These are phyloP conservation scores for Sclerurus mexicanus DNA, from an alignment of 2,113 vertebrate genomes.

Conservation along the genomic window DNA sequence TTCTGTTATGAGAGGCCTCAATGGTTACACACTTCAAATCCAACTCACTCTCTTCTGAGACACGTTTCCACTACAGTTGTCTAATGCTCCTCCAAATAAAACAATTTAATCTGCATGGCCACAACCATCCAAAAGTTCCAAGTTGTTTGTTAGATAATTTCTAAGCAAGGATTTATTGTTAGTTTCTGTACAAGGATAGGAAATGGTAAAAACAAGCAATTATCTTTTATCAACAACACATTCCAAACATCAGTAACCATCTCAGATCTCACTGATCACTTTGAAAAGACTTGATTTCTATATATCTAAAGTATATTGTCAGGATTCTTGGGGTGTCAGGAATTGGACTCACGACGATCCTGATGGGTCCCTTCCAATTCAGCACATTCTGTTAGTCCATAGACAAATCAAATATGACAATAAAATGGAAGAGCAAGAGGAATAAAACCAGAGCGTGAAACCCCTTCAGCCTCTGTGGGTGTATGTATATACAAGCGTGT, in stretches of 20 bases:
- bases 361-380: background rate
- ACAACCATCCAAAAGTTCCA: background rate
- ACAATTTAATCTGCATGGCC: background rate
- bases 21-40: background rate
- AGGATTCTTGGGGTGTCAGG: background rate
- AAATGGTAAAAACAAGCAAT: background rate
- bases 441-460: background rate
- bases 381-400: background rate
- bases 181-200: background rate
- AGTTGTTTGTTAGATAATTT: background rate
- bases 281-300: background rate
- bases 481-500: rapidly evolving
- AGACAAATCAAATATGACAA: background rate
- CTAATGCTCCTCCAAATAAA: background rate
- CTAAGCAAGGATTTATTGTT: background rate
- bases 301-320: background rate
- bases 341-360: background rate
- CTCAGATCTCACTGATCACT: background rate
- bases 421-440: background rate
- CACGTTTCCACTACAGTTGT: background rate
- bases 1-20: background rate
- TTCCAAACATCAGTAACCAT: background rate
- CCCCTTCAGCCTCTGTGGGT: background rate
- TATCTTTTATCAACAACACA: background rate
- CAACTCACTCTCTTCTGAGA: background rate